Evolutionary conservation across 2,888 invertebrate genomes (phyloP), one percentile per base, ranked within the genome.

Genomic region (Achlya flavicornis): DNA sequence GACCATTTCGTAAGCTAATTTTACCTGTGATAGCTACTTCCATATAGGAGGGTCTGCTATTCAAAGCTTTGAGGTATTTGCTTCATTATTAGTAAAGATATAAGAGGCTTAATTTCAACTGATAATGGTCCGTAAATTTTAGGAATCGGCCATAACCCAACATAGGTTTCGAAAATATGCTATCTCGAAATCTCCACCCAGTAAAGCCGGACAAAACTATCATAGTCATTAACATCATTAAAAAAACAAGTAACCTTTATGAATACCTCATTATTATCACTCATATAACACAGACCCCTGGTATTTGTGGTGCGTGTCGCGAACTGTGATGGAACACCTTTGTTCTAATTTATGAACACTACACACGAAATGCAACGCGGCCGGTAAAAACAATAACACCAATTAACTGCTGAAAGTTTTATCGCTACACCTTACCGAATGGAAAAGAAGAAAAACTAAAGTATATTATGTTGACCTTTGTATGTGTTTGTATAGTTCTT

Each of bases 271-370:
- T 41, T 59, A 59, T 2, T 11, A 38, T 38, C 41, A 19, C 35
- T 35, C 16, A 35, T 60, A 16, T 38, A 26, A 16, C 19, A 59
- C 35, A 26, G 11, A 41, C 41, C 41, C 26, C 16, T 58, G 41
- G 26, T 60, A 41, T 60, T 60, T 6, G 19, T 43, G 41, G 12
- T 41, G 60, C 19, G 60, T 53, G 53, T 53, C 53, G 53, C 53
- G 53, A 3, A 3, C 41, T 19, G n/a, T 59, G 60, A 60, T 43
- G 60, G 60, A 60, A 60, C 60, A 60, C 60, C 60, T 38, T 26
- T 4, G 12, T 6, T 60, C 12, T 60, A 41, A 41, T 43, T 19
- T 41, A 60, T 60, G 60, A 35, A 41, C n/a, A 60, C 26, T 26
- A 41, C 41, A 43, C 60, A 60, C 60, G 60, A 41, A 41, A 60